Evolutionary conservation across 2,113 vertebrate genomes (phyloP), one percentile per base, ranked within the genome.

Genomic region (Anoura caudifer): DNA sequence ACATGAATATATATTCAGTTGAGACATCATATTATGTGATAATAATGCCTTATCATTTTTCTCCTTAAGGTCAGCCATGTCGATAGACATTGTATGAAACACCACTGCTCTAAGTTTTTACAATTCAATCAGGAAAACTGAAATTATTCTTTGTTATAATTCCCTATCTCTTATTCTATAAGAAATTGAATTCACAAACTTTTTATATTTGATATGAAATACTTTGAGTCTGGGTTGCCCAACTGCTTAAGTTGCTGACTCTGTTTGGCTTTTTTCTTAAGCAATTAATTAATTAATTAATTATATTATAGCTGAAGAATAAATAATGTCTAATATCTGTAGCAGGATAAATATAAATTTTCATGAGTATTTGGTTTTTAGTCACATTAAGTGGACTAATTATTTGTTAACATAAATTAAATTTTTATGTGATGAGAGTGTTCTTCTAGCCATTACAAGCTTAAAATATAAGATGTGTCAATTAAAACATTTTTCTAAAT

Each of bases 191-290:
- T 72, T 90, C 54, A 89, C 86, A 75, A 76, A 61, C 41, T 0
- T 95, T 96, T 85, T 92, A 26, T 28, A 95, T 54, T 93, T 73
- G 45, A 73, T 36, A 70, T 67, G 11, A 92, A 92, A 76, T 95
- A n/a, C 54, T 96, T 96, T 95, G 56, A 65, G 33, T 87, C 22
- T 79, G 31, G 7, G 67, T 47, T 81, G 4, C 24, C 1, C 41
- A 95, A 43, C 41, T 91, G 38, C 2, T 24, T 28, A 80, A 65
- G 16, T 81, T 80, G 45, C 10, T 87, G 7, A 88, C 13, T 20
- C 15, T 88, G 3, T 79, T 10, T 82, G 28, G 3, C 22, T 89
- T 54, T 72, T 63, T 72, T 75, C 24, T 16, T 33, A 76, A 84
- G 5, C 50, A 95, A 77, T 41, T 76, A 67, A 76, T 72, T 43